A percentile compares a stretch with the other conserved stretches of the same genome.
Evolutionary conservation across 2,888 invertebrate species (phyloP).

Genomic region (Caenorhabditis imperialis): DNA sequence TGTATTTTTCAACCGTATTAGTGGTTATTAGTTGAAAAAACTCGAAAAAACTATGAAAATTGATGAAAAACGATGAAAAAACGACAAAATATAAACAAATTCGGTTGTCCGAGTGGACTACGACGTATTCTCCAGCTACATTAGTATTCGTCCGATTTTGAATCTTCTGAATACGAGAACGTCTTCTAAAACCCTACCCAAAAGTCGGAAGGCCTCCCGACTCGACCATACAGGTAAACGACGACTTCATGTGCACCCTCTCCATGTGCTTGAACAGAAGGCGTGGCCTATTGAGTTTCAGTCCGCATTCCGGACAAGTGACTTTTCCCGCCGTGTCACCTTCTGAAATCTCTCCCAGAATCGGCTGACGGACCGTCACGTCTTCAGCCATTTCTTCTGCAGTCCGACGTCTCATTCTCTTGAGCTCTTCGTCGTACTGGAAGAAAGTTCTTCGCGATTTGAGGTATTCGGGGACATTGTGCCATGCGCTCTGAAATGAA

Average conservation of each 20-base stretch:
- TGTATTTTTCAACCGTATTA: no score
- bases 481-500: slow-evolving; percentile 24
- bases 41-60: no score
- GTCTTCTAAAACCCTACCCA: slow-evolving; percentile 13
- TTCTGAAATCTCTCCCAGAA: slow-evolving; percentile 36
- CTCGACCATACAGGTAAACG: slow-evolving; percentile 61
- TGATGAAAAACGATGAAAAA: no score
- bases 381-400: slow-evolving; percentile 15
- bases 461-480: slow-evolving; percentile 19
- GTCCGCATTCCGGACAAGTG: slow-evolving; percentile 70
- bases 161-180: no score
- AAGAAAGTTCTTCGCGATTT: slow-evolving; percentile 27
- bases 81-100: no score
- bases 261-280: slow-evolving; percentile 74
- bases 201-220: slow-evolving; percentile 49
- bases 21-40: no score
- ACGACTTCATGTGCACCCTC: slow-evolving; percentile 67
- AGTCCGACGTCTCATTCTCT: slow-evolving; percentile 15
- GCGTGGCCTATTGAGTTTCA: slow-evolving; percentile 69
- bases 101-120: no score
- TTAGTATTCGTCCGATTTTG: no score
- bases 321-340: slow-evolving; percentile 52
- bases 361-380: slow-evolving; percentile 9
- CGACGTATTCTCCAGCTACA: no score
- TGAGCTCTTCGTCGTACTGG: slow-evolving; percentile 19